phyloP scores from a whole-genome alignment of 2,888 invertebrate genomes.

The Mythimna pallens region DNA sequence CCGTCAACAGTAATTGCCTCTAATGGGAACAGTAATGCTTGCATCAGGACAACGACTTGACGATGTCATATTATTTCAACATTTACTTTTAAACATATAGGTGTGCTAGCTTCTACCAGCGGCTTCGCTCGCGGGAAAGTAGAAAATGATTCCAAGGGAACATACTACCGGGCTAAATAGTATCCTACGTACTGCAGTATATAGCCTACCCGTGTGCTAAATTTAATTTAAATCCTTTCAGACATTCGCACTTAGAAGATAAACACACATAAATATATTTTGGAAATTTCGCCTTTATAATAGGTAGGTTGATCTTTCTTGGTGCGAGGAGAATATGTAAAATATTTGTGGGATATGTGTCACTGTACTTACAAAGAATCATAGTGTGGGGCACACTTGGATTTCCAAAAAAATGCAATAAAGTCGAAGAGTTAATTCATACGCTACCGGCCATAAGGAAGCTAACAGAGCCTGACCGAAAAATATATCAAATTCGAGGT shows the following conservation, averaged over 20 bases:
- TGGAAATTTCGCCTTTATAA: too few species aligned
- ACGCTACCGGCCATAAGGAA: constrained; percentile 48
- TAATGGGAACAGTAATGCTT: constrained; percentile 40
- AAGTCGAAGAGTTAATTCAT: constrained; percentile 48
- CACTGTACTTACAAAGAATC: constrained; percentile 9
- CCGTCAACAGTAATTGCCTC: constrained; percentile 53
- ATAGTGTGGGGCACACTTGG: constrained; percentile 21
- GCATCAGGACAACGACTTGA: constrained; percentile 34
- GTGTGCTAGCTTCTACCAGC: not conserved
- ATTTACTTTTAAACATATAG: constrained; percentile 8
- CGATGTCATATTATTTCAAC: constrained; percentile 12
- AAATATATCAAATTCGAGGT: constrained; percentile 63
- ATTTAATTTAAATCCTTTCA: not conserved
- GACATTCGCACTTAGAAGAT: not conserved
- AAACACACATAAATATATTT: too few species aligned
- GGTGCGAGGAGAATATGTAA: not conserved
- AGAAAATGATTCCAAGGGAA: not conserved
- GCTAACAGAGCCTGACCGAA: constrained; percentile 52
- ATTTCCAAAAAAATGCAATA: constrained; percentile 21
- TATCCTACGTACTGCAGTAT: not conserved
- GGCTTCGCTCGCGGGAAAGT: too few species aligned
- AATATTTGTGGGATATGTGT: not conserved
- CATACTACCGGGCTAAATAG: not conserved
- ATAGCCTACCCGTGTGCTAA: not conserved
- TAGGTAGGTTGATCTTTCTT: too few species aligned